phyloP scores from a whole-genome alignment of 2,797 vertebrate genomes.

The Poeciliopsis gracilis region DNA sequence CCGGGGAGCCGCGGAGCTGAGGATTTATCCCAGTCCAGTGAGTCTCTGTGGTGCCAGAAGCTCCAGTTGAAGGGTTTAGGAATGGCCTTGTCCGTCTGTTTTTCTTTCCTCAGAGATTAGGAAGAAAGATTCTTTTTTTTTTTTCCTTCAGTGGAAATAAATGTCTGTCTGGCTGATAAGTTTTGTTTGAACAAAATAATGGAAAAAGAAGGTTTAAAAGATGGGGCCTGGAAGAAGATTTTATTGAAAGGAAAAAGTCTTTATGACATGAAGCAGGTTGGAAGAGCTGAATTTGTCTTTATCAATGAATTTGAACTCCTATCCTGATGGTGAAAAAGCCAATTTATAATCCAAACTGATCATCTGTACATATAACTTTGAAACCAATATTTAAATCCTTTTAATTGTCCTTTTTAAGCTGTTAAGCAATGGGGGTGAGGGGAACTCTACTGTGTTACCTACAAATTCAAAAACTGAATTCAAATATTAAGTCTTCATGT shows the following conservation, averaged over 20 bases:
- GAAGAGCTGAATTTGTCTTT: background rate
- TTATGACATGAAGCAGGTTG: background rate
- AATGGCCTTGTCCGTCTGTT: constrained; percentile 52
- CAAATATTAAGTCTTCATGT: background rate
- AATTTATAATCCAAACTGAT: background rate
- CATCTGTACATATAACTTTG: background rate
- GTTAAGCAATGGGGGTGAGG: background rate
- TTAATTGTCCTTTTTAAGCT: background rate
- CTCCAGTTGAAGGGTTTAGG: constrained; percentile 72
- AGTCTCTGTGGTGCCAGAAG: constrained; percentile 65
- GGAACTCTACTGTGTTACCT: background rate
- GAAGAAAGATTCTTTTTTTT: constrained; percentile 25
- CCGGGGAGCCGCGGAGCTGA: constrained; percentile 61
- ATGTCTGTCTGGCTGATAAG: constrained; percentile 41
- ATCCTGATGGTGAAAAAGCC: background rate
- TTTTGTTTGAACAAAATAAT: constrained; percentile 36
- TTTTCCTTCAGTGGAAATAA: constrained; percentile 43
- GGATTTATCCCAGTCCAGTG: constrained; percentile 81
- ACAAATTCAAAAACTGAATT: background rate
- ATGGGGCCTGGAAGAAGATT: constrained; percentile 18
- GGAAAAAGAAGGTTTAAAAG: constrained; percentile 31
- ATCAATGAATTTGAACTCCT: background rate
- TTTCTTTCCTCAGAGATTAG: constrained; percentile 39
- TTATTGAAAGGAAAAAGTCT: constrained; percentile 34
- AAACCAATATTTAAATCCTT: background rate